Percentiles rank a stretch among this genome's conserved stretches.
Conservation (phyloP, 2,113 vertebrate genomes). For the Rafetus swinhoei region DNA sequence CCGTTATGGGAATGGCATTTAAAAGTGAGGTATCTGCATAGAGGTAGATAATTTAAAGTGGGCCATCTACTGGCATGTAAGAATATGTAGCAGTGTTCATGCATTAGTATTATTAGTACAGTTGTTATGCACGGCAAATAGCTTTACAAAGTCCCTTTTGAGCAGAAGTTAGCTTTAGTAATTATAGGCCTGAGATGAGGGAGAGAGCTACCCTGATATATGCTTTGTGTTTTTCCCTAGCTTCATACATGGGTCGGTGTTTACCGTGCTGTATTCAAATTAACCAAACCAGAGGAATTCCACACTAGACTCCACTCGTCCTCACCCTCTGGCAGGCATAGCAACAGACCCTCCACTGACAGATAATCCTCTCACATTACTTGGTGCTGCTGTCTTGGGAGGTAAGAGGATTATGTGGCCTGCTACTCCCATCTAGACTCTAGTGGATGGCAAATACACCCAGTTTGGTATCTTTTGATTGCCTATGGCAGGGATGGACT, state of each 20-base stretch:
- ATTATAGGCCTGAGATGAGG: background rate
- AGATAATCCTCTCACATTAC: background rate
- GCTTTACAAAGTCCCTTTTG: background rate
- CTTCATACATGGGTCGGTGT: background rate
- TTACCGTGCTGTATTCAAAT: background rate
- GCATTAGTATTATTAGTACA: background rate
- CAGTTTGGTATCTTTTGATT: background rate
- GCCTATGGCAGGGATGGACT: background rate
- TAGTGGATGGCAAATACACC: background rate
- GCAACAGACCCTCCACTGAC: background rate
- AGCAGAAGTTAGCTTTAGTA: background rate
- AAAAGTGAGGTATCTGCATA: background rate
- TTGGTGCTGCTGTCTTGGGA: background rate
- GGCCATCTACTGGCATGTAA: slow-evolving; percentile 13
- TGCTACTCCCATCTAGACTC: background rate
- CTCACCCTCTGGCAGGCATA: background rate
- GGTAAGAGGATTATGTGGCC: background rate
- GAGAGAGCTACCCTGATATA: background rate
- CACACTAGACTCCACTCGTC: background rate
- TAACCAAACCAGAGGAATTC: background rate
- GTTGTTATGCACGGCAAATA: background rate
- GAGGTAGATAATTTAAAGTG: background rate
- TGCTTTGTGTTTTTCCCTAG: background rate
- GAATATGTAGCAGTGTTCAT: slow-evolving; percentile 23
- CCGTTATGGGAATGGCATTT: background rate